Conservation (phyloP, 2,797 vertebrate species). For the Valencia hispanica region DNA sequence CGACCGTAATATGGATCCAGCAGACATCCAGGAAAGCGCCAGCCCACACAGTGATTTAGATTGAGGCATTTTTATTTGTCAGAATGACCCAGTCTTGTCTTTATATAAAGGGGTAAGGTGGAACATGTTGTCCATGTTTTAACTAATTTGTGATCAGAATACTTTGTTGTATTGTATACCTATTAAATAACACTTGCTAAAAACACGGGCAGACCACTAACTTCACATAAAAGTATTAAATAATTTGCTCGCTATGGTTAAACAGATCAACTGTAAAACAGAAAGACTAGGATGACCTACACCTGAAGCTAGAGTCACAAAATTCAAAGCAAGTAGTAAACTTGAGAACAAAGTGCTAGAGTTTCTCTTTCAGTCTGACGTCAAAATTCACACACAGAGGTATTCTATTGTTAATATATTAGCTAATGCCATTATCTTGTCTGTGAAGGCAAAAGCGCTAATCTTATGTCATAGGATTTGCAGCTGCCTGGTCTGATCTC, state of each 20-base stretch:
- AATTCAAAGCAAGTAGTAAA: conserved; percentile 47
- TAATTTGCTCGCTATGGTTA: conserved; percentile 31
- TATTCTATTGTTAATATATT: conserved; percentile 77
- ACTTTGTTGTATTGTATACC: too few species aligned
- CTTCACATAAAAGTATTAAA: conserved; percentile 1
- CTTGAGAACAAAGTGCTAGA: conserved; percentile 55
- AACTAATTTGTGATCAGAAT: too few species aligned
- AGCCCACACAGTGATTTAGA: background rate
- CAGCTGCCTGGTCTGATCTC: conserved; percentile 80
- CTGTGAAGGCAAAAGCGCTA: conserved; percentile 79
- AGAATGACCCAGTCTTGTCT: background rate
- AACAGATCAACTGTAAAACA: conserved; percentile 17
- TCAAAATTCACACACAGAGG: conserved; percentile 69
- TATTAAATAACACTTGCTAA: background rate
- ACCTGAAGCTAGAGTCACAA: conserved; percentile 33
- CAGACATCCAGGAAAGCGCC: too few species aligned
- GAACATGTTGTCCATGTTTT: too few species aligned
- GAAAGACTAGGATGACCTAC: conserved; percentile 26
- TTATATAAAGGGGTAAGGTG: too few species aligned
- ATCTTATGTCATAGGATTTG: conserved; percentile 83
- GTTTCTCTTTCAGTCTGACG: conserved; percentile 47
- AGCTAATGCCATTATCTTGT: conserved; percentile 84
- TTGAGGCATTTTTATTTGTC: background rate
- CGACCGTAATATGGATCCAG: too few species aligned
- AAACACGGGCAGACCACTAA: background rate